These are phyloP conservation scores for Rhodeus uyekii DNA, from an alignment of 2,797 vertebrate genomes.

Conservation along the genomic window DNA sequence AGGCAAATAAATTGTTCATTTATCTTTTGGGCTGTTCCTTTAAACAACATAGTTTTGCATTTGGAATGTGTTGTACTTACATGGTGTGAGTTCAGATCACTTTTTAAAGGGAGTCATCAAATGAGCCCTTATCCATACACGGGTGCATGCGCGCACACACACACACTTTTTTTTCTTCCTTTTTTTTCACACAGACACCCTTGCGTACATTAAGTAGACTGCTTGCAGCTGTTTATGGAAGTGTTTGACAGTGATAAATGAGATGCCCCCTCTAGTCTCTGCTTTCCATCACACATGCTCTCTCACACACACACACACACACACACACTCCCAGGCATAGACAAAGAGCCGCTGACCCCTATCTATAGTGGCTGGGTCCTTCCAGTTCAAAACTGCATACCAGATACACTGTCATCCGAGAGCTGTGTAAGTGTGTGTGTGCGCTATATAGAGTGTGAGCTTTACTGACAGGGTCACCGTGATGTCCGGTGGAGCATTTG, in stretches of 20 bases:
- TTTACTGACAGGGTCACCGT: constrained; percentile 47
- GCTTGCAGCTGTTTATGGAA: constrained; percentile 79
- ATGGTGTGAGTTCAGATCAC: constrained; percentile 3
- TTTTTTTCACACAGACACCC: constrained; percentile 37
- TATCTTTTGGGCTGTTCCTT: neutral
- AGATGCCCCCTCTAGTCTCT: constrained; percentile 75
- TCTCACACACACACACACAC: constrained; percentile 45
- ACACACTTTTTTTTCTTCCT: neutral
- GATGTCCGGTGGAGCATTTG: constrained; percentile 60
- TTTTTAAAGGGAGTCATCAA: constrained; percentile 19
- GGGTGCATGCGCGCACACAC: constrained; percentile 25
- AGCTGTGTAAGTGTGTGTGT: constrained; percentile 27
- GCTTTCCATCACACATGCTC: constrained; percentile 72
- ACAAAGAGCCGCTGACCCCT: constrained; percentile 48
- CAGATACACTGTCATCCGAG: constrained; percentile 45
- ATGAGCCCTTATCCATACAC: neutral
- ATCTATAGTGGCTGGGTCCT: constrained; percentile 39
- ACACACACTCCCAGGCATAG: constrained; percentile 54
- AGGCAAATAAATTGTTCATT: neutral
- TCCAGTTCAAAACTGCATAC: constrained; percentile 40
- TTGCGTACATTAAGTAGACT: constrained; percentile 74
- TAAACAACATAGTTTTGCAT: constrained; percentile 29
- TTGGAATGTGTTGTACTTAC: constrained; percentile 35
- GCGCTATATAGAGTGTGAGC: constrained; percentile 33
- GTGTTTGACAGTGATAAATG: constrained; percentile 78